Base-by-base conservation (phyloP, 2,888 invertebrate genomes). In the Ypsolopha scabrella region DNA sequence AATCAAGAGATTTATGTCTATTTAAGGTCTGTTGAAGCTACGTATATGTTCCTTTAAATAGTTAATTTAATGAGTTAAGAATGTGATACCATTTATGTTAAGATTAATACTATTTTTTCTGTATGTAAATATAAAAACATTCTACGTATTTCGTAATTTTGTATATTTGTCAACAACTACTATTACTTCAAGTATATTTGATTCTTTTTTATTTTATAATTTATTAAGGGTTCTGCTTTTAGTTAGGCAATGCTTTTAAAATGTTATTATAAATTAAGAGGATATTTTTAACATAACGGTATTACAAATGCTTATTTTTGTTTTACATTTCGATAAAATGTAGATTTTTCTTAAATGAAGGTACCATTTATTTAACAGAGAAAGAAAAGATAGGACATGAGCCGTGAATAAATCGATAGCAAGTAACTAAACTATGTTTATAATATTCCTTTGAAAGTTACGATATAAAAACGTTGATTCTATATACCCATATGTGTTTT, bases 21-120 rank as follows among this genome's bases (percentile, higher is more conserved):
- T 73, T 64, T 67, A 67, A 70, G 75, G 77, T 82, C 76, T 74
- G 75, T 74, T 83, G 80, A 78, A 61, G 70, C 63, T 83, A 24
- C 24, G 24, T 24, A 24, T 24, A 81, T 81, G 85, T 85, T 85
- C 85, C 85, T 85, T 73, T 69, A 67, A 72, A 67, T 79, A 75
- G 78, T 73, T 68, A 69, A 61, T 67, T 68, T 78, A 80, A 74
- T 13, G 68, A 65, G 72, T 62, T 82, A 83, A 85, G 81, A 79
- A 79, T 80, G 85, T 85, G 85, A 85, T 85, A 85, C 85, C 82
- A 83, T 81, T 78, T 81, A 71, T 73, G 58, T 83, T 80, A 82
- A 83, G 67, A 71, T 74, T 72, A 71, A 70, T 72, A 69, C 69
- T 71, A 65, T 63, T 67, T 61, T 64, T 64, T 65, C 71, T 36